Evolutionary conservation across 2,113 vertebrate species (phyloP).

Genomic region (Morone chrysops): DNA sequence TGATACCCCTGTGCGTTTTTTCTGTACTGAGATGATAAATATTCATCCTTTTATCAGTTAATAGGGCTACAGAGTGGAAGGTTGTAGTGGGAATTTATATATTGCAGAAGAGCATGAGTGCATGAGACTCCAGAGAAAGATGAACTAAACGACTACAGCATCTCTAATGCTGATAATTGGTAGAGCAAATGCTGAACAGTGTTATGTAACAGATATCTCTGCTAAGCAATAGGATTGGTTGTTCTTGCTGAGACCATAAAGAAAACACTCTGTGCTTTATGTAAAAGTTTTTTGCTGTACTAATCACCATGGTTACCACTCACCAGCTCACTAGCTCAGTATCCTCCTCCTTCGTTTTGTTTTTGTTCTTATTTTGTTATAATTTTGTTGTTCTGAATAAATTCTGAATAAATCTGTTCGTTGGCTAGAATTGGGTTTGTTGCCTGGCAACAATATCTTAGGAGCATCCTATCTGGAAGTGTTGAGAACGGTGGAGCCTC

Average conservation of each 20-base stretch:
- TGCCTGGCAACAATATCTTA: conserved; percentile 64
- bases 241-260: background rate
- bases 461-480: conserved; percentile 47
- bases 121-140: conserved; percentile 42
- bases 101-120: conserved; percentile 26
- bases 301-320: conserved; percentile 46
- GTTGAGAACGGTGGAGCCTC: background rate
- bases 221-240: conserved; percentile 4
- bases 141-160: conserved; percentile 17
- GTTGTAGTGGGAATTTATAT: conserved; percentile 28
- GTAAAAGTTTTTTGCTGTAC: conserved; percentile 22
- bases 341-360: background rate
- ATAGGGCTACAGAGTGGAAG: conserved; percentile 27
- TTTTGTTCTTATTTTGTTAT: conserved; percentile 13
- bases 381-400: conserved; percentile 35
- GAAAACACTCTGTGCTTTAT: background rate
- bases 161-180: conserved; percentile 27
- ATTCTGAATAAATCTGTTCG: conserved; percentile 41
- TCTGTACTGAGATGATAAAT: conserved; percentile 24
- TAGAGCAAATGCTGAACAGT: conserved; percentile 5
- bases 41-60: conserved; percentile 47
- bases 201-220: conserved; percentile 44
- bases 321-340: background rate
- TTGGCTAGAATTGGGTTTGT: conserved; percentile 36
- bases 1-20: background rate